Percentiles rank a stretch among this genome's conserved stretches.
Evolutionary conservation across 2,797 vertebrate species (phyloP).

Genomic region (Mus minutoides): DNA sequence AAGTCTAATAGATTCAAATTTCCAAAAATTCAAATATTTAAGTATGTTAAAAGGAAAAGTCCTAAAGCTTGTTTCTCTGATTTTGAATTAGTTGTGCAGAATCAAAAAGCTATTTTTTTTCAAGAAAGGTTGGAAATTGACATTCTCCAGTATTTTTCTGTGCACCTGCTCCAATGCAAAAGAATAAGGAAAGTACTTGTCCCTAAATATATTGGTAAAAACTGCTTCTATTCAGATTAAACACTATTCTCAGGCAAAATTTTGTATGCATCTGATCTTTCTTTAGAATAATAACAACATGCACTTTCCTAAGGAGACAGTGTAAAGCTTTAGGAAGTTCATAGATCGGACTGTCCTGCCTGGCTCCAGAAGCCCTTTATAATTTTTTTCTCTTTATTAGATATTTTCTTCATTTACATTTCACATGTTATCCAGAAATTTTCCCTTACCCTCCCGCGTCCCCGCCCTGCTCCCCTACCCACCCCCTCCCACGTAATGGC

Average conservation of each 20-base stretch:
- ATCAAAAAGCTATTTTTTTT: not conserved
- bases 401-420: no score
- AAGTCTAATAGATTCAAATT: not conserved
- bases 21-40: constrained; percentile 6
- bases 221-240: not conserved
- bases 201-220: not conserved
- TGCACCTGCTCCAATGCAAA: not conserved
- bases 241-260: not conserved
- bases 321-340: not conserved
- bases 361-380: not conserved
- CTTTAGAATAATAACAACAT: not conserved
- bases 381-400: no score
- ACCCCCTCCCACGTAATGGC: no score
- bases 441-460: no score
- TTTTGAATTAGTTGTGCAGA: not conserved
- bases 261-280: not conserved
- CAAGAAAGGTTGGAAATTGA: not conserved
- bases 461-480: no score
- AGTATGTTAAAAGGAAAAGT: not conserved
- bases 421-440: no score
- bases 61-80: not conserved
- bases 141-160: not conserved
- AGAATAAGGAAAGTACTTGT: not conserved
- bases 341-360: not conserved
- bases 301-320: not conserved